Conservation (phyloP, 1,140 invertebrate species). For the Conus ventricosus region DNA sequence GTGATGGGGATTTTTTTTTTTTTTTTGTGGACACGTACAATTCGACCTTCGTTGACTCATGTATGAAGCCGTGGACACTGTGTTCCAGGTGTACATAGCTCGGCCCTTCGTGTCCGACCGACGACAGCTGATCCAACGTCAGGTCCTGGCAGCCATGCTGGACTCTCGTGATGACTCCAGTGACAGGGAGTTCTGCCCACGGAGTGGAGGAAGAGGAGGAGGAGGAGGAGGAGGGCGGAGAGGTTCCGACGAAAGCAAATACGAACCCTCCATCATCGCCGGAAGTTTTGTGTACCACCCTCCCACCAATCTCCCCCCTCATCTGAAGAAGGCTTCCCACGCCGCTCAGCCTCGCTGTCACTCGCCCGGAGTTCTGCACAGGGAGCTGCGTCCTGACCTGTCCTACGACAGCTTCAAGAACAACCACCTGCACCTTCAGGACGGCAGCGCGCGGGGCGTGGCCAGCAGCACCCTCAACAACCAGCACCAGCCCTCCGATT, state of each 20-base stretch:
- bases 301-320: slow-evolving; percentile 46
- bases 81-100: neutral
- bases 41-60: neutral
- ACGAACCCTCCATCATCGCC: slow-evolving; percentile 49
- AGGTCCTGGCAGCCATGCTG: slow-evolving; percentile 11
- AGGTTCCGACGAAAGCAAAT: slow-evolving; percentile 30
- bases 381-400: slow-evolving; percentile 24
- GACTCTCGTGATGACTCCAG: slow-evolving; percentile 39
- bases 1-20: neutral
- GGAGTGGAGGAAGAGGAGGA: slow-evolving; percentile 4
- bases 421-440: slow-evolving; percentile 41
- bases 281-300: slow-evolving; percentile 53
- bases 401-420: slow-evolving; percentile 54
- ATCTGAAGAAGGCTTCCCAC: slow-evolving; percentile 31
- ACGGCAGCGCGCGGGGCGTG: slow-evolving; percentile 27
- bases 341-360: neutral
- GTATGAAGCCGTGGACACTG: neutral
- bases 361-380: neutral
- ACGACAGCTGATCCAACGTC: slow-evolving; percentile 29
- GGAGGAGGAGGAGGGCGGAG: neutral
- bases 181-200: slow-evolving; percentile 39
- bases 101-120: slow-evolving; percentile 11
- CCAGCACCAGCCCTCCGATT: slow-evolving; percentile 42
- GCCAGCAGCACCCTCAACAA: slow-evolving; percentile 45
- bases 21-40: neutral